Evolutionary conservation across 2,113 vertebrate species (phyloP).

Genomic region (Sebastes fasciatus): DNA sequence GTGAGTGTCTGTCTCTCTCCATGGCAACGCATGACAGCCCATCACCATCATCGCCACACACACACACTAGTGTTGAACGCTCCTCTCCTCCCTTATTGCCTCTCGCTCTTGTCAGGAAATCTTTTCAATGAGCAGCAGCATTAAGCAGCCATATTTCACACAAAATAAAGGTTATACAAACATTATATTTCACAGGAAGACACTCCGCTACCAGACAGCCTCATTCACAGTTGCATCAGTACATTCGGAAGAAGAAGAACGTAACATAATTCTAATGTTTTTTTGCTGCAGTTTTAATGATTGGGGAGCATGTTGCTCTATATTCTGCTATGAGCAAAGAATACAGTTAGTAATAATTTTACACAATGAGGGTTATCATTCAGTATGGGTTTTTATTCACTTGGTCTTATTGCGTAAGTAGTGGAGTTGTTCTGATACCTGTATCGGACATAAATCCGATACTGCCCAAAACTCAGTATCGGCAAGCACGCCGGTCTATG

Average conservation of each 20-base stretch:
- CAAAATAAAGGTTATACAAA: constrained; percentile 12
- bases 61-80: constrained; percentile 3
- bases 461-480: too few relatives aligned
- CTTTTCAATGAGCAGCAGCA: constrained; percentile 26
- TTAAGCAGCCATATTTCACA: constrained; percentile 32
- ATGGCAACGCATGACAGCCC: constrained; percentile 78
- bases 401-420: background rate
- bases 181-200: background rate
- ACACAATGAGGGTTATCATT: background rate
- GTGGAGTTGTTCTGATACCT: too few relatives aligned
- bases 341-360: background rate
- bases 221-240: background rate
- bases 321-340: background rate
- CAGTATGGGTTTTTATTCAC: background rate
- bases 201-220: background rate
- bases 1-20: constrained; percentile 89
- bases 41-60: constrained; percentile 39
- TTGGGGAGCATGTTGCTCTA: background rate
- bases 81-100: constrained; percentile 28
- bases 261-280: background rate
- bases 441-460: too few relatives aligned
- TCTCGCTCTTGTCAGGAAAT: constrained; percentile 42
- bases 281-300: background rate
- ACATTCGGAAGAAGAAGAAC: background rate
- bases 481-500: too few relatives aligned